Evolutionary conservation across 2,113 vertebrate genomes (phyloP).

Genomic region (Tor tambroides): DNA sequence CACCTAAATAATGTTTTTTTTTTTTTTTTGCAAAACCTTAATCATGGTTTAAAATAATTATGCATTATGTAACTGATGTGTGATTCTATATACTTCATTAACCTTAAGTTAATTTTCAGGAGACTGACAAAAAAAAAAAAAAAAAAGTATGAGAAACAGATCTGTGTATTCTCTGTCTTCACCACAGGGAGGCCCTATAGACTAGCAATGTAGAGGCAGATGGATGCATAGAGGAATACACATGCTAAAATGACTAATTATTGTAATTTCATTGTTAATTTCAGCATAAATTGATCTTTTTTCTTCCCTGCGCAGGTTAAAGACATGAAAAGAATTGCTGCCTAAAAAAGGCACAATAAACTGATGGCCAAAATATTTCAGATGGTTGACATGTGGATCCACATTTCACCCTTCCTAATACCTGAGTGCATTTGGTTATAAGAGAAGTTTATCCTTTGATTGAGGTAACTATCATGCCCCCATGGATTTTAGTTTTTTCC

Average conservation of each 20-base stretch:
- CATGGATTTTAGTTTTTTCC: background rate
- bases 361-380: background rate
- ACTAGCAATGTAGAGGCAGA: background rate
- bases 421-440: background rate
- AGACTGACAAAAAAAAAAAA: background rate
- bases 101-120: background rate
- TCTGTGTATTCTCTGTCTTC: constrained; percentile 5
- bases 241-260: background rate
- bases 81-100: background rate
- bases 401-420: background rate
- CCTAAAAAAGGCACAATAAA: background rate
- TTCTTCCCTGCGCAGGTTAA: background rate
- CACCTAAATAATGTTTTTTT: too few relatives aligned
- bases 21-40: too few relatives aligned
- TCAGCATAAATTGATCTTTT: background rate
- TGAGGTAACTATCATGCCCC: background rate
- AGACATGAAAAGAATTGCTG: background rate
- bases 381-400: background rate
- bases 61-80: background rate
- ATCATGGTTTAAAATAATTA: background rate
- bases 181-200: constrained; percentile 29
- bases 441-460: background rate
- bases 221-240: background rate
- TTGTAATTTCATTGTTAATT: background rate
- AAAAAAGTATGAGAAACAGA: background rate